These are phyloP conservation scores for Cercocebus atys DNA, from an alignment of 2,113 vertebrate species.

Conservation along the genomic window DNA sequence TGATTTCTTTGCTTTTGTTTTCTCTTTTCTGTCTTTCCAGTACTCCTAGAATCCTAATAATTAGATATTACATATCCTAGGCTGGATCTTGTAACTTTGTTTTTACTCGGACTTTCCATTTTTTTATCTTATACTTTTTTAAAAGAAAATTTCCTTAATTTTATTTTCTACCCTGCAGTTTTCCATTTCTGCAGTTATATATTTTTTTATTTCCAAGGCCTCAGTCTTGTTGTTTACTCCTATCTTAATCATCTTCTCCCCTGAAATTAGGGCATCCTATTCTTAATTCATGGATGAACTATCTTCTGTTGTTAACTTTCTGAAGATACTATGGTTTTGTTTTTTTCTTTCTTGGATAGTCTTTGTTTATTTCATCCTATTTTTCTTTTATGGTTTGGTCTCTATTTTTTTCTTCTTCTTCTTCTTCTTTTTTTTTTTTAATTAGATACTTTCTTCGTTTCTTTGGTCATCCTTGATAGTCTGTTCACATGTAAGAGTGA, in stretches of 20 bases:
- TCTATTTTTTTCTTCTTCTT: neutral
- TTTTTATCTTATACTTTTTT: conserved; percentile 10
- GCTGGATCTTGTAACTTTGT: neutral
- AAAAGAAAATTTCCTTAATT: neutral
- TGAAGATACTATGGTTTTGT: neutral
- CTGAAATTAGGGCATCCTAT: neutral
- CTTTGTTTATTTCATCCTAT: neutral
- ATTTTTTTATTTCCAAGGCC: conserved; percentile 15
- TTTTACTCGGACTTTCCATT: neutral
- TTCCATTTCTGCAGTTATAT: neutral
- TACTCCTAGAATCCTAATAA: neutral
- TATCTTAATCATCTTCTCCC: neutral
- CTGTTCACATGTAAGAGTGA: neutral
- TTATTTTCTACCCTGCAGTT: neutral
- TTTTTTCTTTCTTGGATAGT: neutral
- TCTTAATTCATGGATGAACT: neutral
- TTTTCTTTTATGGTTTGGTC: neutral
- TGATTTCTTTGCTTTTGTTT: conserved; percentile 2
- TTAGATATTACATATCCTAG: neutral
- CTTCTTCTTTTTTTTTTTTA: too few relatives aligned
- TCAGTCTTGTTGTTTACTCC: neutral
- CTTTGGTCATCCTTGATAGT: neutral
- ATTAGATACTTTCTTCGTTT: neutral
- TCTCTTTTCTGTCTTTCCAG: neutral
- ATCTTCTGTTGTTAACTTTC: neutral